Conservation (phyloP, 2,113 vertebrate species). For the Sebastes schlegelii region DNA sequence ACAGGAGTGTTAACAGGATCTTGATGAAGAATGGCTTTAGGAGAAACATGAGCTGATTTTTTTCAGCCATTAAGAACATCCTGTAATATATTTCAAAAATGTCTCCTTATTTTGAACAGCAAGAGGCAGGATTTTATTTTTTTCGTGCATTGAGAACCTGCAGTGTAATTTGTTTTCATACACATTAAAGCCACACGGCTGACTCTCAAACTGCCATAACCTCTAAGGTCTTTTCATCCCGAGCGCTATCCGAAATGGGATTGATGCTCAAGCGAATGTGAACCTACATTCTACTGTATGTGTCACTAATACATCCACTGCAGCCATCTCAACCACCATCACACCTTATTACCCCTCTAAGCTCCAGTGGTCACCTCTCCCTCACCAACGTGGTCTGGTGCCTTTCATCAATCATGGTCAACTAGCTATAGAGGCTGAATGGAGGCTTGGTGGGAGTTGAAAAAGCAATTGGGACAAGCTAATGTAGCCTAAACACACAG, state of each 20-base stretch:
- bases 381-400: slow-evolving; percentile 43
- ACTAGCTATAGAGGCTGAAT: slow-evolving; percentile 49
- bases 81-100: neutral
- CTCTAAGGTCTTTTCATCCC: neutral
- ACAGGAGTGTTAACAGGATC: neutral
- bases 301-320: slow-evolving; percentile 58
- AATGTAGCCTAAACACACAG: slow-evolving; percentile 31
- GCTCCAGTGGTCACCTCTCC: slow-evolving; percentile 66
- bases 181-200: slow-evolving; percentile 15
- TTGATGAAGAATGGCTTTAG: neutral
- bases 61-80: neutral
- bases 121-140: neutral
- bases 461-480: slow-evolving; percentile 26
- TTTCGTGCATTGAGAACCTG: neutral
- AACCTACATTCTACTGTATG: slow-evolving; percentile 48
- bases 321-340: slow-evolving; percentile 60
- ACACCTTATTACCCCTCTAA: slow-evolving; percentile 69
- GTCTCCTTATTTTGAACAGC: neutral
- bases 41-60: neutral
- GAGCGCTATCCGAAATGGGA: slow-evolving; percentile 35
- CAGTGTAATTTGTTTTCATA: neutral
- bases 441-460: slow-evolving; percentile 30
- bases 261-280: slow-evolving; percentile 50
- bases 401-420: slow-evolving; percentile 76
- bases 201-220: slow-evolving; percentile 2